Conservation (phyloP, 2,113 vertebrate species). For the Meles meles region DNA sequence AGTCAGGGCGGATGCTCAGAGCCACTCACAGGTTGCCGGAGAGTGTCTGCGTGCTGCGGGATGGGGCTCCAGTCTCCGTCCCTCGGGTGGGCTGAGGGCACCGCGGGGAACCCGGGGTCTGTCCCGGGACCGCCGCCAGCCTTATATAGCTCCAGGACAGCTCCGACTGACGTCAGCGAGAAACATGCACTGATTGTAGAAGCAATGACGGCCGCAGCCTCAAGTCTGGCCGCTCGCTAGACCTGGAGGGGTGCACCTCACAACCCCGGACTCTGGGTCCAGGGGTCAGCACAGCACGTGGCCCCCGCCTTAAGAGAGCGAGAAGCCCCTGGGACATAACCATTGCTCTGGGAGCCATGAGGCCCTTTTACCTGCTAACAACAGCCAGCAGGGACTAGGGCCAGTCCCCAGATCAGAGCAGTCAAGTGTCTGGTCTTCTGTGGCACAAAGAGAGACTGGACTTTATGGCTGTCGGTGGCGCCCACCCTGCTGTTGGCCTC, state of each 20-base stretch:
- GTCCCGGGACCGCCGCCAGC: constrained; percentile 63
- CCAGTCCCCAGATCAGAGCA: neutral
- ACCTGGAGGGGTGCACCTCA: neutral
- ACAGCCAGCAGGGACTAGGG: neutral
- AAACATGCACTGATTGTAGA: constrained; percentile 80
- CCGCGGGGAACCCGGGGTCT: constrained; percentile 50
- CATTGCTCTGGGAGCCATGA: neutral
- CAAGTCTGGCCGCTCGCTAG: neutral
- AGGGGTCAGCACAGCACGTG: neutral
- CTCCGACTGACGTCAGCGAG: constrained; percentile 88
- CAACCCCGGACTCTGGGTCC: neutral
- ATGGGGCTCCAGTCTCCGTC: constrained; percentile 34
- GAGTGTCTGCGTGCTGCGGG: neutral
- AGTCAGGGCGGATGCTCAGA: neutral
- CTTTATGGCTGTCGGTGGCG: constrained; percentile 6
- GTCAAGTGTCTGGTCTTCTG: neutral
- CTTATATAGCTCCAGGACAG: constrained; percentile 86
- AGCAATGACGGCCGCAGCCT: constrained; percentile 62
- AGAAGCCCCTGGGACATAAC: neutral
- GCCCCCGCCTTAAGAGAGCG: neutral
- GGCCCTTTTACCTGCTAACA: neutral
- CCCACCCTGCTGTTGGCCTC: neutral
- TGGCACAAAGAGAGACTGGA: rapidly evolving
- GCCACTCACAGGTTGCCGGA: constrained; percentile 59
- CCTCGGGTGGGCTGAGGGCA: neutral